Base-by-base conservation (phyloP, 2,888 invertebrate genomes). In the Automeris io region DNA sequence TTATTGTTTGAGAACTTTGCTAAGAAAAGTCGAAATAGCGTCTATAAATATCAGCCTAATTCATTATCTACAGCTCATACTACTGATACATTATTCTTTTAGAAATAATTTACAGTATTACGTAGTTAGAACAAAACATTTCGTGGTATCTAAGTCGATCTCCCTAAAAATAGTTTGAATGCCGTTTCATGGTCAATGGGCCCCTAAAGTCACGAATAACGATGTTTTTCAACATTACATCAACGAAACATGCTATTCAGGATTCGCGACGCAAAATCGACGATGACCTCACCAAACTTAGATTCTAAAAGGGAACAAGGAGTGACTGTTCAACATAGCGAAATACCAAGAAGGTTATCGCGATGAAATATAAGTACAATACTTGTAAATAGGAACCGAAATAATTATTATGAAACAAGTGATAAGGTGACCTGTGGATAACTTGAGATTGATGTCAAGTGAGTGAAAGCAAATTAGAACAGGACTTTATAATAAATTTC, bases 131-230 rank as follows among this genome's bases (percentile, higher is more conserved):
- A 2, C 29, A 29, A 29, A 29, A 29, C 29, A 29, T 16, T 29
- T 16, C 29, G 3, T 29, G 16, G 16, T 29, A 29, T 29, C 29
- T 29, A 29, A 29, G 13, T 16, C 13, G 29, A 29, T 16, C 8
- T 8, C 8, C 16, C 29, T 29, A 29, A 29, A 29, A 29, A 29
- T 29, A 29, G 29, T 29, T 29, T 29, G 16, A 29, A 18, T 22
- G 6, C 26, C 3, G 29, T 29, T 29, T 37, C 37, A 37, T 37
- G 37, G 37, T 32, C 31, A 37, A 37, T 37, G 18, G 37, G 31
- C 18, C 37, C 37, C 31, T 16, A 18, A 32, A 37, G 32, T 11
- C 21, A 9, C 23, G 18, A 16, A 31, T 23, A 32, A 18, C 9
- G 22, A 22, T 31, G 31, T 31, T 31, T 23, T 22, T 31, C 16